These are phyloP conservation scores for Drosophila planitibia DNA, from an alignment of 2,888 invertebrate genomes.

Conservation along the genomic window DNA sequence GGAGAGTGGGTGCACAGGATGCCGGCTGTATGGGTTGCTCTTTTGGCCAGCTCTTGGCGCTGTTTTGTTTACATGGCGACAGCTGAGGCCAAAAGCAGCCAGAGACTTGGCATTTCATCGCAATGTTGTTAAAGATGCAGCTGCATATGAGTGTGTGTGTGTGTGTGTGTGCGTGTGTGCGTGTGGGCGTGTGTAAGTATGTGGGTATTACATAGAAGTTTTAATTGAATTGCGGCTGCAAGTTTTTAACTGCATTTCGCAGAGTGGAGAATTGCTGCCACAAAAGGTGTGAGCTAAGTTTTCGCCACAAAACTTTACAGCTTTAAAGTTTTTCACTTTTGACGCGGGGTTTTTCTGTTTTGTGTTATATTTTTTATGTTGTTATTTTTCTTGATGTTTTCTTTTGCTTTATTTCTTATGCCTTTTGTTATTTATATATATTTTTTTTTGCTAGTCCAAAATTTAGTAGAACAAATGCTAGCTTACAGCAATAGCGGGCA, in stretches of 20 bases:
- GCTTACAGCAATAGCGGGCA: slow-evolving; percentile 3
- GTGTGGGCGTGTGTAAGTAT: slow-evolving; percentile 13
- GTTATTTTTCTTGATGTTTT: slow-evolving; percentile 4
- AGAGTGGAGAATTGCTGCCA: slow-evolving; percentile 16
- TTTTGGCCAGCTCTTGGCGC: slow-evolving; percentile 48
- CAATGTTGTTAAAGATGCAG: slow-evolving; percentile 28
- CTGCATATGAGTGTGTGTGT: neutral
- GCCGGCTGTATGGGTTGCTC: slow-evolving; percentile 61
- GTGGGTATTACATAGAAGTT: slow-evolving; percentile 66
- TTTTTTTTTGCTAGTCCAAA: neutral
- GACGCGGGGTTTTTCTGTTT: slow-evolving; percentile 34
- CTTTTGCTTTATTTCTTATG: neutral
- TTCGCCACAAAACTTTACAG: slow-evolving; percentile 60
- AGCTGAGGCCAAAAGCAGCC: slow-evolving; percentile 49
- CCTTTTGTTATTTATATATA: neutral
- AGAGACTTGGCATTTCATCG: slow-evolving; percentile 40
- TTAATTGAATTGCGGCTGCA: slow-evolving; percentile 79
- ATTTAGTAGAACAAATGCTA: slow-evolving; percentile 47
- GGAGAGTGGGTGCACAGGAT: slow-evolving; percentile 22
- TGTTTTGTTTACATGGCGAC: slow-evolving; percentile 75
- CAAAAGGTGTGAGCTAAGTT: slow-evolving; percentile 67
- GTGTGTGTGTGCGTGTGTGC: slow-evolving; percentile 9
- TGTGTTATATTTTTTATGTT: slow-evolving; percentile 7
- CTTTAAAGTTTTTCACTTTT: slow-evolving; percentile 68
- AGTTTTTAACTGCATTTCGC: slow-evolving; percentile 76